Evolutionary conservation across 2,888 invertebrate genomes (phyloP).

Genomic region (Troglohyphantes excavatus): DNA sequence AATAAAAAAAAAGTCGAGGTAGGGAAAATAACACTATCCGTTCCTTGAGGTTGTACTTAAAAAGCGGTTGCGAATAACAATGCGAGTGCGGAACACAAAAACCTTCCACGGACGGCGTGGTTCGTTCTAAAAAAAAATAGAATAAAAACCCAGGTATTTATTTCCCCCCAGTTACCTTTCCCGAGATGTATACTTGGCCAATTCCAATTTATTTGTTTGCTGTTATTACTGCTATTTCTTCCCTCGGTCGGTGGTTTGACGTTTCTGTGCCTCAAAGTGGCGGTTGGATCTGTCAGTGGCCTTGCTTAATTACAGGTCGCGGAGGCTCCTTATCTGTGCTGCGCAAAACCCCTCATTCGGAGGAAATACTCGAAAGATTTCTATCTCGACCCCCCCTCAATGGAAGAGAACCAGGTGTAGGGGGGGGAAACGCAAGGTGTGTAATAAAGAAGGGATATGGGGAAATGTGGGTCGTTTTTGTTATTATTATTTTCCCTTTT

Average conservation of each 20-base stretch:
- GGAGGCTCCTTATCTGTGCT: conserved; percentile 47
- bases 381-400: neutral
- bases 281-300: conserved; percentile 68
- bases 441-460: neutral
- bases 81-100: neutral
- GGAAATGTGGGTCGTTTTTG: neutral
- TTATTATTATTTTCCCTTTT: neutral
- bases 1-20: too few relatives aligned
- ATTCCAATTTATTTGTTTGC: conserved; percentile 21
- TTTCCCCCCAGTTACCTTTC: neutral
- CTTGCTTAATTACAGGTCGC: conserved; percentile 62
- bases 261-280: conserved; percentile 57
- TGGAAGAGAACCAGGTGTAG: neutral
- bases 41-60: too few relatives aligned
- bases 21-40: too few relatives aligned
- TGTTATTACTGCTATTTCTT: conserved; percentile 29
- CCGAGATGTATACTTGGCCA: neutral
- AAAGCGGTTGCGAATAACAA: neutral
- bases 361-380: conserved; percentile 24
- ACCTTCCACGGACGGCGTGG: too few relatives aligned
- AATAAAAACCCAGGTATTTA: conserved; percentile 22
- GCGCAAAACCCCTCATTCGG: conserved; percentile 69
- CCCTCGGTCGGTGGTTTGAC: conserved; percentile 12
- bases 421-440: neutral
- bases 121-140: neutral